These are phyloP conservation scores for Leucozona laternaria DNA, from an alignment of 2,888 invertebrate species.

Conservation along the genomic window DNA sequence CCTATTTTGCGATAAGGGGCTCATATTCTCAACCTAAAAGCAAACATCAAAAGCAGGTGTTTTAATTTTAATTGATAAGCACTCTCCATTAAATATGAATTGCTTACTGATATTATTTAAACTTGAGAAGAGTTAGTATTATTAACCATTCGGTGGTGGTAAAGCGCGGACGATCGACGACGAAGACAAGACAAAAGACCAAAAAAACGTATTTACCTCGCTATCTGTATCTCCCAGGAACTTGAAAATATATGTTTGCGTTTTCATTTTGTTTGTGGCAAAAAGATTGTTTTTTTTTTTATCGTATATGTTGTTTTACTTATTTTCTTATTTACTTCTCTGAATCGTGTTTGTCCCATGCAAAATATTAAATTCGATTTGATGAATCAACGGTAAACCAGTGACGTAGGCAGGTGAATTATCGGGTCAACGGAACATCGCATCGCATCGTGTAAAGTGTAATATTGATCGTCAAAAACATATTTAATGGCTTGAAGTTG, in stretches of 20 bases:
- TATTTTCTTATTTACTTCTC: neutral
- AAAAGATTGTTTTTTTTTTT: neutral
- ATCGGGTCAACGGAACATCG: neutral
- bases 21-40: conserved; percentile 27
- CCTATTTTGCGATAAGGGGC: conserved; percentile 59
- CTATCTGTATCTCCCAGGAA: neutral
- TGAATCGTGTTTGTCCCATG: neutral
- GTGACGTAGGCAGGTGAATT: neutral
- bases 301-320: neutral
- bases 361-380: neutral
- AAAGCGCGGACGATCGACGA: conserved; percentile 9
- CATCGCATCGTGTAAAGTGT: neutral
- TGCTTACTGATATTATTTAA: conserved; percentile 2
- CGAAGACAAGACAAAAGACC: neutral
- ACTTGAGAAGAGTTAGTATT: conserved; percentile 42
- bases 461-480: neutral
- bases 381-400: neutral
- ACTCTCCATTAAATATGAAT: neutral
- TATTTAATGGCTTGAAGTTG: neutral
- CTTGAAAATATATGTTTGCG: neutral
- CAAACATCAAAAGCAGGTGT: conserved; percentile 54
- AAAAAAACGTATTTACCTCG: neutral
- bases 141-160: conserved; percentile 35
- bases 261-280: neutral
- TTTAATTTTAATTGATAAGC: conserved; percentile 57